Base-by-base conservation (phyloP, 2,797 vertebrate genomes). In the Chrosomus eos region DNA sequence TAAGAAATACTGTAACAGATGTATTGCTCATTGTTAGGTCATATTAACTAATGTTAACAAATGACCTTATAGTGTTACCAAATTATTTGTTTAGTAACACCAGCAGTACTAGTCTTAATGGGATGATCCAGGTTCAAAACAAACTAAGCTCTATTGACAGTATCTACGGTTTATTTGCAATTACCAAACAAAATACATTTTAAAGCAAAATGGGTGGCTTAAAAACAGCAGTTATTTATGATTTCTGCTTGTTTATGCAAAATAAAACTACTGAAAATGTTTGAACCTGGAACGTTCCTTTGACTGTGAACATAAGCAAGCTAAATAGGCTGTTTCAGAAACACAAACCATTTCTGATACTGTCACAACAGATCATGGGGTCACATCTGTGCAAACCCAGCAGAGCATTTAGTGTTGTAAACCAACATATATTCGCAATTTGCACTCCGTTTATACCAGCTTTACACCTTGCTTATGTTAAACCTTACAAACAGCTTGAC, bases 311-410 rank as follows among this genome's bases (percentile, higher is more conserved):
- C 23, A 23, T 55, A 75, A 36, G 31, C 31, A 55, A 38, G 51
- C 26, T 13, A 19, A 62, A 43, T 36, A 18, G 48, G 45, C 62
- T 73, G 70, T 76, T 85, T 88, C 90, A 40, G 74, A 60, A 58
- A 40, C 89, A 87, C 78, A 91, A 88, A 88, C 93, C 91, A 93
- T 95, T 93, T 94, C 92, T 94, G 93, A 95, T 94, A 94, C 91
- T 94, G 89, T 95, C 92, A 94, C 94, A 92, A 94, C 94, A 93
- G 92, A 95, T 93, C 93, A 93, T 94, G 92, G 93, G 91, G 92
- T 94, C 94, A 92, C 93, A 92, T 95, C 92, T 94, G 93, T 93
- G 94, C 93, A 95, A 92, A 94, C 90, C 91, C 94, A 95, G 92
- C 92, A 94, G 91, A 92, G 94, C 93, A 94, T 93, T 94, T 93